Evolutionary conservation across 2,888 invertebrate genomes (phyloP).

Genomic region (Cyclophora punctaria): DNA sequence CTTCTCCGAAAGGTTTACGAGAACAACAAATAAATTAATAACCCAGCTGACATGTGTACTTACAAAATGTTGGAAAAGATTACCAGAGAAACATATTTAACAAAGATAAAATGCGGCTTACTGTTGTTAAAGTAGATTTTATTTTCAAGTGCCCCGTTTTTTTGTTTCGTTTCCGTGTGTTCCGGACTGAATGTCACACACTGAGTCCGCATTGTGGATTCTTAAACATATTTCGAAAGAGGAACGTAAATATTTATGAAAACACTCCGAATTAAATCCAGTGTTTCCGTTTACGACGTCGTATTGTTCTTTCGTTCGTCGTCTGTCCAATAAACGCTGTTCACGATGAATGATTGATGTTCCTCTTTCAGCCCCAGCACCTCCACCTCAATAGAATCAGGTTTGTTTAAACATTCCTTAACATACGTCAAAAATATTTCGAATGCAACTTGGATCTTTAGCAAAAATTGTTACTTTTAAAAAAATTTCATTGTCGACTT

Average conservation of each 20-base stretch:
- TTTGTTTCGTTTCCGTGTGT: slow-evolving; percentile 27
- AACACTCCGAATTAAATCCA: slow-evolving; percentile 47
- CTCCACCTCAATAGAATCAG: slow-evolving; percentile 30
- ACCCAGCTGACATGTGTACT: background rate
- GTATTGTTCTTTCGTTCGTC: slow-evolving; percentile 38
- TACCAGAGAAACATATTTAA: slow-evolving; percentile 27
- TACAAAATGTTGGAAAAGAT: slow-evolving; percentile 8
- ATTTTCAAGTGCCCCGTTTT: slow-evolving; percentile 31
- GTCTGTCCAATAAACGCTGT: slow-evolving; percentile 34
- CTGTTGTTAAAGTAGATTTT: slow-evolving; percentile 35
- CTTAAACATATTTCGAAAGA: slow-evolving; percentile 39
- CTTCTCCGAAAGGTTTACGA: too few species aligned
- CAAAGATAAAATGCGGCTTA: slow-evolving; percentile 34
- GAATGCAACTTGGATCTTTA: too few species aligned
- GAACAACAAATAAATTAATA: too few species aligned
- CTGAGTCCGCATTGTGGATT: slow-evolving; percentile 32
- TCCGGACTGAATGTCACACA: slow-evolving; percentile 41
- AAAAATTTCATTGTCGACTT: too few species aligned
- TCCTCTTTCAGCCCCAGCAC: slow-evolving; percentile 4
- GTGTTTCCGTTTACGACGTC: slow-evolving; percentile 38
- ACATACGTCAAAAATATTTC: too few species aligned
- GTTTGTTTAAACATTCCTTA: background rate
- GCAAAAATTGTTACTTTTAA: too few species aligned
- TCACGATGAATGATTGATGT: slow-evolving; percentile 42
- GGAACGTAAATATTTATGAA: slow-evolving; percentile 51